Evolutionary conservation across 2,113 vertebrate species (phyloP).

Genomic region (Drymodes brunneopygia): DNA sequence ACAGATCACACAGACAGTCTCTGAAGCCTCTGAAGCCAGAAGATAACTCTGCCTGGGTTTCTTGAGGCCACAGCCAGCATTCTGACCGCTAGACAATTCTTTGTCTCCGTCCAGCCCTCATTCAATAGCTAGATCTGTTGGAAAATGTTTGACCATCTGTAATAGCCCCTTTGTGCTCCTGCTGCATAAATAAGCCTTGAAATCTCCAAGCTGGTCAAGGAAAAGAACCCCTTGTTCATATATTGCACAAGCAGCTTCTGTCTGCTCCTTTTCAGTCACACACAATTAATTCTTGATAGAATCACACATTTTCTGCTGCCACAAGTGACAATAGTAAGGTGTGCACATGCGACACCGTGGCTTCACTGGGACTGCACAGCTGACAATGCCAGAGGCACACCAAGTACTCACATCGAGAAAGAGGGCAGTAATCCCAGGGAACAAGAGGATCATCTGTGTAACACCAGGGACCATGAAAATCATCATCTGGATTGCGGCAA

Average conservation of each 20-base stretch:
- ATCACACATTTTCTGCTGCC: neutral
- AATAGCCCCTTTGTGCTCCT: constrained; percentile 31
- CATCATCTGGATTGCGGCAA: constrained; percentile 95
- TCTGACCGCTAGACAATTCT: constrained; percentile 28
- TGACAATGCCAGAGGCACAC: neutral
- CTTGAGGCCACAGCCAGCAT: neutral
- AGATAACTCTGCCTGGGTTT: constrained; percentile 35
- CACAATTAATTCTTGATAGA: neutral
- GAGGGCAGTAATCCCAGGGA: constrained; percentile 93
- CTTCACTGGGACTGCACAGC: neutral
- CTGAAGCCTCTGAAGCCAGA: neutral
- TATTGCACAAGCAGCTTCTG: constrained; percentile 37
- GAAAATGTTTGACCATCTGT: constrained; percentile 43
- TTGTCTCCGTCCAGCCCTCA: neutral
- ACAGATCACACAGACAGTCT: neutral
- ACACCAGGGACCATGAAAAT: constrained; percentile 98
- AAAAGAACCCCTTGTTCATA: neutral
- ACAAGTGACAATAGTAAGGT: neutral
- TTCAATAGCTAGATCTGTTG: constrained; percentile 21
- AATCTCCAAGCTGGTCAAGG: constrained; percentile 26
- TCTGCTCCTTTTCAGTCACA: neutral
- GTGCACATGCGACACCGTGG: neutral
- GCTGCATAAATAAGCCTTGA: constrained; percentile 32
- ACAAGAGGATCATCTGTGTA: constrained; percentile 87
- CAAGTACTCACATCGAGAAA: constrained; percentile 88